These are phyloP conservation scores for Sylvia borin DNA, from an alignment of 2,797 vertebrate genomes.

Conservation along the genomic window DNA sequence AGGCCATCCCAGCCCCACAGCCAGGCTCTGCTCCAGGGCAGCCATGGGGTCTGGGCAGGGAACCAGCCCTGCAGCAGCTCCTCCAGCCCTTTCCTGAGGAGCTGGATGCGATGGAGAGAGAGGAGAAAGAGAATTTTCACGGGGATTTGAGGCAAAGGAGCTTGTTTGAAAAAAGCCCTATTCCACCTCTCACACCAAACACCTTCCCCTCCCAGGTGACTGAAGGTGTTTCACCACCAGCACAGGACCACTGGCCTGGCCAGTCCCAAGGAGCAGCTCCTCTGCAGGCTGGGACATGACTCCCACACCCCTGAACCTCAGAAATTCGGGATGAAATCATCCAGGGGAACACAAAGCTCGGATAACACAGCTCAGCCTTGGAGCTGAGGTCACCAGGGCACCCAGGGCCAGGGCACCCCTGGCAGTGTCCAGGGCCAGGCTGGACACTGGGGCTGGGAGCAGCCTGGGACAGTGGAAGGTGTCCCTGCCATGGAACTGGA, in stretches of 20 bases:
- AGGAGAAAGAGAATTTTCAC: not conserved
- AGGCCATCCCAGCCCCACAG: not conserved
- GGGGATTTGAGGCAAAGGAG: not conserved
- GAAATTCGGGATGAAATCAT: not conserved
- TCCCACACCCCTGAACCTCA: rapidly evolving
- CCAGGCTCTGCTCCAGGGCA: not conserved
- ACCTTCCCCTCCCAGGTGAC: not conserved
- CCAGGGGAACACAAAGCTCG: not conserved
- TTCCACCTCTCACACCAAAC: not conserved
- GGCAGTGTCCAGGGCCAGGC: not conserved
- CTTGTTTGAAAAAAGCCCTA: not conserved
- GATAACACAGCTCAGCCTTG: rapidly evolving
- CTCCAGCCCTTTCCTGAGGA: not conserved
- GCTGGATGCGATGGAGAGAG: rapidly evolving
- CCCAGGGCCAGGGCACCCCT: not conserved
- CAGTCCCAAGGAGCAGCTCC: not conserved
- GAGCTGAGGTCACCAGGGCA: not conserved
- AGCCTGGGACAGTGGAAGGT: not conserved
- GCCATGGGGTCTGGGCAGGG: not conserved
- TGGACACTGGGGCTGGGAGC: not conserved
- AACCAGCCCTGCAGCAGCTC: not conserved
- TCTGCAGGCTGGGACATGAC: not conserved
- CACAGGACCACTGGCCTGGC: not conserved
- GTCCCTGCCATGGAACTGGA: not conserved
- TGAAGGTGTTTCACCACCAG: not conserved